phyloP scores from a whole-genome alignment of 2,888 invertebrate species.

The Globia sparganii region DNA sequence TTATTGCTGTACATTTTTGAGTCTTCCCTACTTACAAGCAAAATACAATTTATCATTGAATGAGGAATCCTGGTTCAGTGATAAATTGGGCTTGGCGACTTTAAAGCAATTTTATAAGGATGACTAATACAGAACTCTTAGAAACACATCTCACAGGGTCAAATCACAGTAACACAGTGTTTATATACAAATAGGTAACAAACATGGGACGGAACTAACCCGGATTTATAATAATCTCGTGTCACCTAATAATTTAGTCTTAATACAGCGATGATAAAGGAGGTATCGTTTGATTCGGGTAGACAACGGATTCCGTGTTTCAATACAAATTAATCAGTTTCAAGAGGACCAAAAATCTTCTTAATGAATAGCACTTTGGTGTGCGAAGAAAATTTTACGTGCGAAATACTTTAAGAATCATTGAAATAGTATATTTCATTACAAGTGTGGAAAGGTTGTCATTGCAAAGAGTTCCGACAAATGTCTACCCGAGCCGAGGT shows the following conservation, averaged over 20 bases:
- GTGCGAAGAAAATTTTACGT: background rate
- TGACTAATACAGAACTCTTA: background rate
- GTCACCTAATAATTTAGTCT: too few species aligned
- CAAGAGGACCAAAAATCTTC: background rate
- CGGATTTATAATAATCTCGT: too few species aligned
- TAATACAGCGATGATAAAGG: background rate
- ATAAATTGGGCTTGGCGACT: too few species aligned
- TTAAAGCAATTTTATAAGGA: background rate
- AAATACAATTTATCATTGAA: conserved; percentile 1
- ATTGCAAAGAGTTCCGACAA: too few species aligned
- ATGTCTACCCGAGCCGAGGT: too few species aligned
- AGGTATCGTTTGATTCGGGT: too few species aligned
- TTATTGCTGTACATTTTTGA: background rate
- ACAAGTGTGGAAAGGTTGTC: too few species aligned
- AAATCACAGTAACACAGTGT: background rate
- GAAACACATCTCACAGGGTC: background rate
- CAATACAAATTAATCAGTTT: background rate
- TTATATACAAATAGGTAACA: background rate
- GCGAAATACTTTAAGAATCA: background rate
- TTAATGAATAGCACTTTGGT: background rate
- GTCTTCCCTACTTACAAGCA: too few species aligned
- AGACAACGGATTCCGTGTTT: background rate
- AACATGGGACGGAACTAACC: too few species aligned
- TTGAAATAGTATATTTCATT: too few species aligned
- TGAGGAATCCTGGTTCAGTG: too few species aligned